These are phyloP conservation scores for Drosophila helvetica DNA, from an alignment of 2,888 invertebrate genomes.

Conservation along the genomic window DNA sequence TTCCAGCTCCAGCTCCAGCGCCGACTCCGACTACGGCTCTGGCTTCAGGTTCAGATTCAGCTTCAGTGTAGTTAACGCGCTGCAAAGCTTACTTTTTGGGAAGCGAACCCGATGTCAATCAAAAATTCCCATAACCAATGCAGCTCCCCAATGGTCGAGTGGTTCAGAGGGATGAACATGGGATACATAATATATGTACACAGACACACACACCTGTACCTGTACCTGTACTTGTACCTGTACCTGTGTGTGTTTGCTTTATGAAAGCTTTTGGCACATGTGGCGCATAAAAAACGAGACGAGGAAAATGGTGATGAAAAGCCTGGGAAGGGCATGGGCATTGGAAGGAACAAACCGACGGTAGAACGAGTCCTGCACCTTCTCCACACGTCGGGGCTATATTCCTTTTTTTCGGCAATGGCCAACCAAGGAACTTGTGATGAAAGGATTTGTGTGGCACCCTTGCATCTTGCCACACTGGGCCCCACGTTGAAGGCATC, in stretches of 20 bases:
- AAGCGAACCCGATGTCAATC: constrained; percentile 80
- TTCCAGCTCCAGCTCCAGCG: constrained; percentile 14
- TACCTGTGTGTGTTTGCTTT: constrained; percentile 60
- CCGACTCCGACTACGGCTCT: constrained; percentile 19
- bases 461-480: constrained; percentile 60
- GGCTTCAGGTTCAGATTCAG: constrained; percentile 20
- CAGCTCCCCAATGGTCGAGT: constrained; percentile 56
- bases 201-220: constrained; percentile 3
- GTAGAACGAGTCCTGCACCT: constrained; percentile 8
- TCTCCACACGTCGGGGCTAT: constrained; percentile 5
- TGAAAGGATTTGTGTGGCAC: constrained; percentile 69
- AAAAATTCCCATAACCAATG: constrained; percentile 80
- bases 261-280: constrained; percentile 79
- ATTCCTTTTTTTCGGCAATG: constrained; percentile 53
- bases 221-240: too few relatives aligned
- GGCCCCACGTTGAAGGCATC: constrained; percentile 40
- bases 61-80: constrained; percentile 75
- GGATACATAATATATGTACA: constrained; percentile 20
- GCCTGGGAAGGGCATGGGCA: constrained; percentile 27
- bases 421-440: constrained; percentile 67
- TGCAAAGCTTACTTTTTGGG: constrained; percentile 54
- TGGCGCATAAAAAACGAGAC: constrained; percentile 75
- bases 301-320: constrained; percentile 48
- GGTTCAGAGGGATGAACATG: constrained; percentile 29
- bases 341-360: constrained; percentile 2